phyloP scores from a whole-genome alignment of 2,888 invertebrate genomes.

The Eupithecia subumbrata region DNA sequence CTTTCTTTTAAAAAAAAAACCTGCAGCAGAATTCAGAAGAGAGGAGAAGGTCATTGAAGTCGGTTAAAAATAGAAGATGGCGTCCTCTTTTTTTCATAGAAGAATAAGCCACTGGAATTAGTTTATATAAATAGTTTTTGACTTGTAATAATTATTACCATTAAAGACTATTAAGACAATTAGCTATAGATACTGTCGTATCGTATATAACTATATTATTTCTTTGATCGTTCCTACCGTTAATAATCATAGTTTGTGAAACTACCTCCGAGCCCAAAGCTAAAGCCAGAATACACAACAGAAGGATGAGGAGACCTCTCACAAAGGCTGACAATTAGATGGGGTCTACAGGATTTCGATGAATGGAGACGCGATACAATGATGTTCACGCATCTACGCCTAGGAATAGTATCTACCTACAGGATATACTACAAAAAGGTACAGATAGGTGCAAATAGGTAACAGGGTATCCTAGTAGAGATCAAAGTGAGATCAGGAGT shows the following conservation, averaged over 20 bases:
- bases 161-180: no score
- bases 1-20: no score
- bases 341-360: conserved; percentile 41
- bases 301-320: neutral
- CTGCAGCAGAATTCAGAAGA: no score
- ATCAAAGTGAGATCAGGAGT: no score
- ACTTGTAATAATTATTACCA: no score
- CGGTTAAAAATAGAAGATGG: neutral
- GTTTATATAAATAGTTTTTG: no score
- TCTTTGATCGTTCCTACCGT: no score
- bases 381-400: conserved; percentile 15
- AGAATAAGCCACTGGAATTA: neutral
- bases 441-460: no score
- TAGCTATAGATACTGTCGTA: no score
- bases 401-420: neutral
- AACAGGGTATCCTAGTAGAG: no score
- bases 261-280: neutral
- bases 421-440: neutral
- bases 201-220: no score
- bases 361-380: conserved; percentile 38
- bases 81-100: neutral
- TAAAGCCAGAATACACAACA: conserved; percentile 5
- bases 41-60: no score
- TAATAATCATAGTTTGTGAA: conserved; percentile 2
- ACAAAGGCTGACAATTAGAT: conserved; percentile 45